Conservation (phyloP, 1,140 invertebrate species). For the Drosophila paulistorum region DNA sequence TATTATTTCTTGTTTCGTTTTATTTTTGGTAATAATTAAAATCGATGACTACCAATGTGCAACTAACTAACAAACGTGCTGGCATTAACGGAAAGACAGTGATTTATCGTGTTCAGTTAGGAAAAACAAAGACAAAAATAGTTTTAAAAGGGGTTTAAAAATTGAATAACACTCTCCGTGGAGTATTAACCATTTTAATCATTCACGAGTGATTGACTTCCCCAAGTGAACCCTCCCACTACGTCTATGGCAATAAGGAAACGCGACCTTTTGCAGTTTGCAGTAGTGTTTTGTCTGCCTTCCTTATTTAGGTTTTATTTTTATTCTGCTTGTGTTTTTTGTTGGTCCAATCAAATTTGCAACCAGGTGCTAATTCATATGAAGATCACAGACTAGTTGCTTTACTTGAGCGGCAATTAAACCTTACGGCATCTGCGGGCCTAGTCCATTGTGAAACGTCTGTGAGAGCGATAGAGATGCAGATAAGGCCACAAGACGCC, state of each 20-base stretch:
- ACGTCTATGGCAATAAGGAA: slow-evolving; percentile 43
- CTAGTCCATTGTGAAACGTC: slow-evolving; percentile 51
- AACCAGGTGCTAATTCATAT: slow-evolving; percentile 54
- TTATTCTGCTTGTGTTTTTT: not conserved
- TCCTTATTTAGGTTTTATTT: no score
- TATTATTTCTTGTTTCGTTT: slow-evolving; percentile 22
- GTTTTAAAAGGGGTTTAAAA: not conserved
- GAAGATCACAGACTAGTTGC: slow-evolving; percentile 32
- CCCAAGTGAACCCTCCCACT: not conserved
- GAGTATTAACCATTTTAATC: no score
- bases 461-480: slow-evolving; percentile 61
- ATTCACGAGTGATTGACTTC: no score
- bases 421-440: slow-evolving; percentile 33
- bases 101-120: slow-evolving; percentile 5
- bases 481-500: slow-evolving; percentile 55
- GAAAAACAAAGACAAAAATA: not conserved
- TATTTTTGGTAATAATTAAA: slow-evolving; percentile 48
- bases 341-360: slow-evolving; percentile 33
- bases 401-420: slow-evolving; percentile 61
- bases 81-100: slow-evolving; percentile 20
- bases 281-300: not conserved
- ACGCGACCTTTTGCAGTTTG: slow-evolving; percentile 40
- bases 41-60: slow-evolving; percentile 46
- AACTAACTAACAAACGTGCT: slow-evolving; percentile 33
- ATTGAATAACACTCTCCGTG: not conserved